phyloP scores from a whole-genome alignment of 2,888 invertebrate genomes.

The Catocala nupta region DNA sequence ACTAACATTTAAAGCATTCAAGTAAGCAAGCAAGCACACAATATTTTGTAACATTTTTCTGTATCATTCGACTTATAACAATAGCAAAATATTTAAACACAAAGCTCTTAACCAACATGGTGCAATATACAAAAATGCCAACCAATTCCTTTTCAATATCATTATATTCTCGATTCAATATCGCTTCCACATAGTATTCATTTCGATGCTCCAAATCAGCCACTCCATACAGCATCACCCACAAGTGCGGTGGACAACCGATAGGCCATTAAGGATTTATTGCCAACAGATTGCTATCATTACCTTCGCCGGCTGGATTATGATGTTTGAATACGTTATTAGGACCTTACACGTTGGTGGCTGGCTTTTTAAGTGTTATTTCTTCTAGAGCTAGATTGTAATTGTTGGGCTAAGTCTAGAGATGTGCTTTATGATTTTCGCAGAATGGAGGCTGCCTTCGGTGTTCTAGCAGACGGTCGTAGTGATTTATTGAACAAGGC shows the following conservation, averaged over 20 bases:
- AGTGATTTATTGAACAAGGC: no score
- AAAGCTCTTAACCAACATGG: no score
- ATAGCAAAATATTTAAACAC: no score
- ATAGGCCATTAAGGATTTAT: constrained; percentile 83
- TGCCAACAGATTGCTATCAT: constrained; percentile 83
- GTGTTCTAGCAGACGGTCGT: no score
- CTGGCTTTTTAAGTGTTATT: constrained; percentile 37
- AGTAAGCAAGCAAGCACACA: no score
- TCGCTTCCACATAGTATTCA: constrained; percentile 32
- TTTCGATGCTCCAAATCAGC: constrained; percentile 43
- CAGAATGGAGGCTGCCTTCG: no score
- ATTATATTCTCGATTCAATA: constrained; percentile 20
- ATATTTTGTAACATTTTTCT: no score
- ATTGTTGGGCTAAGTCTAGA: constrained; percentile 17
- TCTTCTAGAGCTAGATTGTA: constrained; percentile 38
- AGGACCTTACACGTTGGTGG: constrained; percentile 56
- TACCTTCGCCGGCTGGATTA: constrained; percentile 74
- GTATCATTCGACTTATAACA: no score
- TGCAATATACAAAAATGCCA: no score
- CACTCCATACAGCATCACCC: constrained; percentile 60
- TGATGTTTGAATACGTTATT: constrained; percentile 84
- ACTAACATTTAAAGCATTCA: no score
- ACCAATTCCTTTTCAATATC: background rate
- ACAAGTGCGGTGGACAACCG: constrained; percentile 78
- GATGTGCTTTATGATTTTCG: constrained; percentile 1